A percentile compares a stretch with the other conserved stretches of the same genome.
phyloP scores from a whole-genome alignment of 2,888 invertebrate species.

The Plagiodera versicolora region DNA sequence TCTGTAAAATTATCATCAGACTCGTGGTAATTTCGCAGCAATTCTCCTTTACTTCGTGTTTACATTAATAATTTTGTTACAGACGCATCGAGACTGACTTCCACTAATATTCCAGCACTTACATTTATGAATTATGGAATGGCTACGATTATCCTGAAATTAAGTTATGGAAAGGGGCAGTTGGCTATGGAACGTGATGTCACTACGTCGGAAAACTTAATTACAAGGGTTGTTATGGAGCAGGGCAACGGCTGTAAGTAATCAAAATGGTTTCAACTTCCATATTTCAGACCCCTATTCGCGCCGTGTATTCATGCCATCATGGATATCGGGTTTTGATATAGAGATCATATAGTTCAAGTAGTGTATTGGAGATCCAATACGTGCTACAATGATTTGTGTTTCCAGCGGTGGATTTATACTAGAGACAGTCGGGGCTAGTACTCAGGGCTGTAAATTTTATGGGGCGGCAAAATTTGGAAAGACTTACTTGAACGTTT shows the following conservation, averaged over 20 bases:
- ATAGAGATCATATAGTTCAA: background rate
- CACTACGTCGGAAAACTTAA: conserved; percentile 44
- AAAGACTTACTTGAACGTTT: too few relatives aligned
- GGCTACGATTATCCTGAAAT: conserved; percentile 36
- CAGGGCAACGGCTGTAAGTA: conserved; percentile 45
- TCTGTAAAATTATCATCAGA: background rate
- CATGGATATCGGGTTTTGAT: background rate
- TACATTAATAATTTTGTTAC: background rate
- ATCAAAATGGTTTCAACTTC: conserved; percentile 40
- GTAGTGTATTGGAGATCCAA: too few relatives aligned
- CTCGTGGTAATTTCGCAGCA: background rate
- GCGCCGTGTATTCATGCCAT: background rate
- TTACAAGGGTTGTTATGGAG: conserved; percentile 44
- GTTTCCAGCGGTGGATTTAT: too few relatives aligned
- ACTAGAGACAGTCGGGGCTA: too few relatives aligned
- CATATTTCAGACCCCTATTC: conserved; percentile 32
- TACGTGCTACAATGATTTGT: too few relatives aligned
- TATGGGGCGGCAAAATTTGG: too few relatives aligned
- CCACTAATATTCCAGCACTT: conserved; percentile 37
- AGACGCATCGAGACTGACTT: conserved; percentile 12
- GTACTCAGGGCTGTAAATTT: too few relatives aligned
- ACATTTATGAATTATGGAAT: conserved; percentile 33
- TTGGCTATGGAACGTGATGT: conserved; percentile 41
- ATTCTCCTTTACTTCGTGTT: background rate
- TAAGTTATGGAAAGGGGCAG: conserved; percentile 36